These are phyloP conservation scores for Meloe dianella DNA, from an alignment of 2,888 invertebrate species.

Conservation along the genomic window DNA sequence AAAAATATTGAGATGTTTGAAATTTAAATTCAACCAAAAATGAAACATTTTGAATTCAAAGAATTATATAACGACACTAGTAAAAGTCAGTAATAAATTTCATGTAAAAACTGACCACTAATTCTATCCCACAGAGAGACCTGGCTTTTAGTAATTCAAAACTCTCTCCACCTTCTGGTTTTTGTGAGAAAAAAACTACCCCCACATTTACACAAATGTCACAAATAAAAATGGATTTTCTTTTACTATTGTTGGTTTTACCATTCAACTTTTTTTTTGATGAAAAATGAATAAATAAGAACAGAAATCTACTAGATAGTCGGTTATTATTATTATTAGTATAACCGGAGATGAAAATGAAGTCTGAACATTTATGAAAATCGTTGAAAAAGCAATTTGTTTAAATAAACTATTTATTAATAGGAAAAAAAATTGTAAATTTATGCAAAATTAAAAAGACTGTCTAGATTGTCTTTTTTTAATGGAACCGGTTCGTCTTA, in stretches of 20 bases:
- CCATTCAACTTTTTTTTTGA: no score
- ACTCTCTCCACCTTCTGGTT: not conserved
- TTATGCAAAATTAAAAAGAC: slow-evolving; percentile 1
- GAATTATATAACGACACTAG: slow-evolving; percentile 7
- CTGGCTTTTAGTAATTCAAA: slow-evolving; percentile 4
- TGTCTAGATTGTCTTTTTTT: not conserved
- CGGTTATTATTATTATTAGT: no score
- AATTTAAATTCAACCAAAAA: not conserved
- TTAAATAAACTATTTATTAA: not conserved
- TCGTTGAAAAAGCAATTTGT: not conserved
- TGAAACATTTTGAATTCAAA: not conserved
- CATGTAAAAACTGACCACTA: slow-evolving; percentile 5
- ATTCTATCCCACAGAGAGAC: slow-evolving; percentile 4
- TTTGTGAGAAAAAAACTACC: not conserved
- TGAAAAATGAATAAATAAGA: no score
- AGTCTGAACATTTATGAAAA: not conserved
- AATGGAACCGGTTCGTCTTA: not conserved
- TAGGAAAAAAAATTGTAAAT: slow-evolving; percentile 2
- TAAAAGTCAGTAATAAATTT: slow-evolving; percentile 11
- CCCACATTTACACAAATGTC: not conserved
- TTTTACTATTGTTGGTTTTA: not conserved
- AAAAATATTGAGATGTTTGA: not conserved
- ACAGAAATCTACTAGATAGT: no score
- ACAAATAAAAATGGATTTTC: not conserved
- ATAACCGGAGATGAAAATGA: no score